Base-by-base conservation (phyloP, 2,888 invertebrate genomes). In the Gryllus longicercus region DNA sequence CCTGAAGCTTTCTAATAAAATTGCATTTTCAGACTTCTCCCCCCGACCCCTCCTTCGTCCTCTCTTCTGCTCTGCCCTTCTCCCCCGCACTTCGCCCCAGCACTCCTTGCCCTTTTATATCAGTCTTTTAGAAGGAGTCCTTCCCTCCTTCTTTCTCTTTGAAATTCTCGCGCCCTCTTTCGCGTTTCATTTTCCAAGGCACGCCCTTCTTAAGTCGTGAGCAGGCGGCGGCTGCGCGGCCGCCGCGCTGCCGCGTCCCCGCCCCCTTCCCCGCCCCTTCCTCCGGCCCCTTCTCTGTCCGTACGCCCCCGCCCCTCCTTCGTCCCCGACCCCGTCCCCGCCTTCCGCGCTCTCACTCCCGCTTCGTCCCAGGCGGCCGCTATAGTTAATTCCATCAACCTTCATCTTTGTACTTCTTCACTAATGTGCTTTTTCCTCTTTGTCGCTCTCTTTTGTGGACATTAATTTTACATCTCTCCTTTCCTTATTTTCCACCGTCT, bases 1-100 rank as follows among this genome's bases (percentile, higher is more conserved):
- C 81, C 81, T 75, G 80, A 75, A 80, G 79, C 81, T 78, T 80
- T 78, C 51, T 79, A 79, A 81, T 81, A 81, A 81, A 81, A 81
- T 81, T 81, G 79, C 77, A 81, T 81, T 79, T 79, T 79, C 81
- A 79, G 78, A 49, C 77, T 77, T 77, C 50, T 77, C 77, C 51
- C 79, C 76, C 51, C 78, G 50, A 21, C 21, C 78, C 11, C 21
- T 12, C 51, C 21, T 49, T 23, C 78, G 21, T 78, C 51, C 51
- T 78, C 51, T 49, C 78, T 8, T 38, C 38, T 38, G 8, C 38
- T 38, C 38, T 38, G 38, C 38, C 11, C 78, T 50, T 51, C 50
- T 49, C 79, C 75, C 51, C 75, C 79, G 16, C n/a, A 50, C 77
- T n/a, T n/a, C 49, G 51, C 38, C 63, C 63, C 78, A 51, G 51